A percentile compares a stretch with the other conserved stretches of the same genome.
Conservation (phyloP, 2,888 invertebrate species). For the Eilema caniola region DNA sequence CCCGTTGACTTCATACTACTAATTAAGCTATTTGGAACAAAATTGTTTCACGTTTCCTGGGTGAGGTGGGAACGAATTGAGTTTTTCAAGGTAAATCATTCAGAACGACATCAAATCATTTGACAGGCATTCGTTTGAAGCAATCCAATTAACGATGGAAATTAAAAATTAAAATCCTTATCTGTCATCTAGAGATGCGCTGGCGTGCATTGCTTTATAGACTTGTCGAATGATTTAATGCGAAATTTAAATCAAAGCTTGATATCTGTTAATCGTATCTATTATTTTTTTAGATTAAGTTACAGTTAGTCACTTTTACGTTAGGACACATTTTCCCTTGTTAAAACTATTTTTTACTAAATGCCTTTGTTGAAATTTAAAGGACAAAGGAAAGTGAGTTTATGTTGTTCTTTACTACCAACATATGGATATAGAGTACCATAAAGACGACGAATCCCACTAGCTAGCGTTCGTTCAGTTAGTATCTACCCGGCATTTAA, state of each 20-base stretch:
- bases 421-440: no score
- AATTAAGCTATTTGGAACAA: neutral
- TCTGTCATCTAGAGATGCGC: neutral
- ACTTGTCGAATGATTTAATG: neutral
- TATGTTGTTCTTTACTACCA: no score
- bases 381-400: no score
- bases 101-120: neutral
- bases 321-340: no score
- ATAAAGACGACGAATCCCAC: no score
- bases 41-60: neutral
- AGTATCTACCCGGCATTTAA: neutral
- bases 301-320: neutral
- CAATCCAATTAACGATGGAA: neutral
- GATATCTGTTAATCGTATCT: neutral
- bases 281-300: neutral
- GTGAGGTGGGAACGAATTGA: neutral
- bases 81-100: neutral
- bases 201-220: neutral
- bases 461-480: no score
- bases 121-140: neutral
- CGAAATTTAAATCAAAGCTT: neutral
- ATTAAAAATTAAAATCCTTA: neutral
- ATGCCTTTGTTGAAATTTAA: no score
- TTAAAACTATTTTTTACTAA: no score
- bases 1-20: neutral